Evolutionary conservation across 53 echinoderm and acorn worm species (phyloP).

Genomic region (Luidia sarsii): DNA sequence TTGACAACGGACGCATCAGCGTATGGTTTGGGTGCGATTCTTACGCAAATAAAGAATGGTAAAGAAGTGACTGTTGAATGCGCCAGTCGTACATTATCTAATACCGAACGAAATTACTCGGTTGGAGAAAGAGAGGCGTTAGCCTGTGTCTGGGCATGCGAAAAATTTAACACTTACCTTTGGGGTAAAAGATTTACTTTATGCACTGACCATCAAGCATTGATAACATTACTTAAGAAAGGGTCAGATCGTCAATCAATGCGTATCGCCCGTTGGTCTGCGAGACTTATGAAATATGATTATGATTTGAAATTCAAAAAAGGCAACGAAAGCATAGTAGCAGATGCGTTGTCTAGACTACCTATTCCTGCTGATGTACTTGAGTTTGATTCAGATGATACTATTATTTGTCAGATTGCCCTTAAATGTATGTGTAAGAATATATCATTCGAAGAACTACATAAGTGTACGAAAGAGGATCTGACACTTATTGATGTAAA

Average conservation of each 20-base stretch:
- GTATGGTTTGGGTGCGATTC: slow-evolving; percentile 55
- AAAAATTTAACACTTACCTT: slow-evolving; percentile 23
- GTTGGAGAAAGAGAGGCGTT: slow-evolving; percentile 41
- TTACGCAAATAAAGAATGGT: slow-evolving; percentile 36
- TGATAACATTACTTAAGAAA: slow-evolving; percentile 13
- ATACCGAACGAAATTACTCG: slow-evolving; percentile 31
- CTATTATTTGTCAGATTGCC: slow-evolving; percentile 14
- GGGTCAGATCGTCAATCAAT: slow-evolving; percentile 26
- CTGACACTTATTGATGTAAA: neutral
- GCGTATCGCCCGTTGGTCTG: slow-evolving; percentile 33
- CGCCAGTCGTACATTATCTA: slow-evolving; percentile 12
- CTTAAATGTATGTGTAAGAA: slow-evolving; percentile 15
- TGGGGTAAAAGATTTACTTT: slow-evolving; percentile 42
- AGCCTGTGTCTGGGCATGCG: slow-evolving; percentile 49
- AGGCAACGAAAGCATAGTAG: slow-evolving; percentile 17
- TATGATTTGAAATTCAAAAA: slow-evolving; percentile 9
- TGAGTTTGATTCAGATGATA: slow-evolving; percentile 28
- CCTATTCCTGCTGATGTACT: neutral
- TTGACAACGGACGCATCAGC: slow-evolving; percentile 51
- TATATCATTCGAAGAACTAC: neutral
- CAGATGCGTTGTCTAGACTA: slow-evolving; percentile 12
- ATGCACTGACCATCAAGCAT: slow-evolving; percentile 33
- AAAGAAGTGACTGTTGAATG: slow-evolving; percentile 27
- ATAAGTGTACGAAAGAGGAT: slow-evolving; percentile 4
- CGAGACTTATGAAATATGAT: slow-evolving; percentile 25